These are phyloP conservation scores for Hepsetus odoe DNA, from an alignment of 2,113 vertebrate genomes.

Conservation along the genomic window DNA sequence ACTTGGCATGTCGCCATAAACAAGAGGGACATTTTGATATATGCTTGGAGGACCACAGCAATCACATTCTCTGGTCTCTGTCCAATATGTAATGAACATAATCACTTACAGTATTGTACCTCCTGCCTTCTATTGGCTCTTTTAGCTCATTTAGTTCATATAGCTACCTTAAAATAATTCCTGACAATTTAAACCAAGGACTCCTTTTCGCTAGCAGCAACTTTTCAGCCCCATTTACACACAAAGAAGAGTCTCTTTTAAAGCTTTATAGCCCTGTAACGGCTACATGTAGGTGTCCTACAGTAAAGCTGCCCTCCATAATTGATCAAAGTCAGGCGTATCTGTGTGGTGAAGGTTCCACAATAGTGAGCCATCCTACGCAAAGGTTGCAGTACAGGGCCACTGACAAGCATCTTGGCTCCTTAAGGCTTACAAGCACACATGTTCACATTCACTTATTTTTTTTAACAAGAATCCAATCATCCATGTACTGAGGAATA, in stretches of 20 bases:
- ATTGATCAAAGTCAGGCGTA: slow-evolving; percentile 43
- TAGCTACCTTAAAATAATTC: slow-evolving; percentile 10
- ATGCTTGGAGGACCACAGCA: not conserved
- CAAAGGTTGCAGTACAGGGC: slow-evolving; percentile 17
- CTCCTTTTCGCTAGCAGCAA: not conserved
- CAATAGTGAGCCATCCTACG: slow-evolving; percentile 42
- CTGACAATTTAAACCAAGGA: not conserved
- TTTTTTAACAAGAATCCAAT: slow-evolving; percentile 39
- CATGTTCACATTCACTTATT: slow-evolving; percentile 37
- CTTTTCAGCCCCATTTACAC: slow-evolving; percentile 14
- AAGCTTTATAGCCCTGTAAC: slow-evolving; percentile 7
- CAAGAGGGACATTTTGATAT: not conserved
- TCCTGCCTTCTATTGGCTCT: slow-evolving; percentile 18
- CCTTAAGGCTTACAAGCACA: slow-evolving; percentile 38
- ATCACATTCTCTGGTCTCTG: not conserved
- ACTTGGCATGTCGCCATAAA: not conserved
- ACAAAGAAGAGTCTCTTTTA: not conserved
- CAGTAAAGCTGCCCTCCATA: slow-evolving; percentile 26
- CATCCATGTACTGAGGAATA: slow-evolving; percentile 35
- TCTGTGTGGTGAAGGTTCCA: slow-evolving; percentile 35
- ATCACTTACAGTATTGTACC: slow-evolving; percentile 8
- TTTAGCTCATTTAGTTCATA: slow-evolving; percentile 10
- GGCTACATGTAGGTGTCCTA: slow-evolving; percentile 20
- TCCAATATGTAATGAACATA: not conserved
- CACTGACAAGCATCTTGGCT: slow-evolving; percentile 35